Base-by-base conservation (phyloP, 2,113 vertebrate species). In the Microtus pennsylvanicus region DNA sequence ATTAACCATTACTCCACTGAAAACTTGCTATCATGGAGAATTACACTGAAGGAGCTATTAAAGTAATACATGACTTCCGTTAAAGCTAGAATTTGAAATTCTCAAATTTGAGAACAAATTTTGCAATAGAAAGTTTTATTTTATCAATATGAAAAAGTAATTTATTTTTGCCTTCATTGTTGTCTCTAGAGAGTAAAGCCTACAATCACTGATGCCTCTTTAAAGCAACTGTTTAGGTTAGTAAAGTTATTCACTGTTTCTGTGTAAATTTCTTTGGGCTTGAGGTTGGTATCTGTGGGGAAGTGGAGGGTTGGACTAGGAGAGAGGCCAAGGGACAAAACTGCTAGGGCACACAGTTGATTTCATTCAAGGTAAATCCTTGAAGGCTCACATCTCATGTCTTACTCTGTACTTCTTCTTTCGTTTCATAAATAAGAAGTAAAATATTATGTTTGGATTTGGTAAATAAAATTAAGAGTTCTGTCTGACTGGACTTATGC, bases 91-190 rank as follows among this genome's bases (percentile, higher is more conserved):
- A 76, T 35, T 38, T 90, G 70, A 85, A 69, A 86, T 96, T 96
- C 75, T 96, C 63, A 96, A 93, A 86, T 75, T 81, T 78, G 35
- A 19, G 63, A 94, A 63, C 90, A 45, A 16, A 90, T 28, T 50
- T 16, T 76, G 24, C 24, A 61, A 65, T 69, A 75, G 82, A 93
- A 96, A 63, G 9, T 55, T 95, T 91, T 74, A 42, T 47, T 86
- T 63, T 63, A 61, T 89, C 42, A 55, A n/a, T 89, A 28, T 35
- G 50, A 45, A 24, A 26, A 89, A 81, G 67, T 33, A 89, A 75
- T 75, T 74, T 58, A 33, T 24, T 33, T 93, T 89, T 52, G 52
- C 42, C 3, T 21, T 76, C 0, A 2, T 47, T 22, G n/a, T 85
- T 14, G 50, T 90, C 19, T 42, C 13, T 11, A 67, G 13, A 67